Evolutionary conservation across 2,888 invertebrate genomes (phyloP), one percentile per base, ranked within the genome.

Genomic region (Imbricaverruca yamaguchii): DNA sequence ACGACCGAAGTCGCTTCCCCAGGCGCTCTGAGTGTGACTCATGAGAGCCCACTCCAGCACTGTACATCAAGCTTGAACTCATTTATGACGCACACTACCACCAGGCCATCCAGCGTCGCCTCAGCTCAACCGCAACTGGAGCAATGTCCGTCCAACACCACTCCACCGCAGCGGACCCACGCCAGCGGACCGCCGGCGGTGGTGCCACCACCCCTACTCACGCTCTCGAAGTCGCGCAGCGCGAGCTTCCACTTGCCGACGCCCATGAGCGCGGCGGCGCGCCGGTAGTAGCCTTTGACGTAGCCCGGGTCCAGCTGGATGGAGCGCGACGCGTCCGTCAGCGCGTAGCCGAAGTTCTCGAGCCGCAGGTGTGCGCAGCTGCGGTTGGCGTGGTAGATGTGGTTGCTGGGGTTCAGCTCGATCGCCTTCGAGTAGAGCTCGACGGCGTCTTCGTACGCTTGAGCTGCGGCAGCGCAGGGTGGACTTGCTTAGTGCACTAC

Each of bases 231-330:
- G 89, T 99, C 98, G 88, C 93, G 93, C 84, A 98, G 90, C 15
- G 99, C 99, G 88, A 94, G 90, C 89, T 97, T 98, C 88, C 96
- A 98, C 89, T 97, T 97, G 84, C 98, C 98, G 86, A 98, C 89
- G 56, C 98, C 95, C 98, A 99, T 98, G 86, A 97, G 92, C 61
- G 99, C 94, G 3, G 96, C 96, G 0, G 98, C 99, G 86, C 98
- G 90, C 85, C 99, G 91, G 88, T 98, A 99, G 87, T 97, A 99
- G 0, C 97, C 98, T 89, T 99, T 98, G 55, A 97, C 90, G 87
- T 98, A 99, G 55, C 90, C 90, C 85, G 91, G 92, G 88, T 99
- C 97, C 84, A 96, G 87, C 87, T 94, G 93, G 82, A 99, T 94
- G 2, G 98, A 93, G 87, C 93, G 93, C 2, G 95, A 91, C 2